Evolutionary conservation across 2,888 invertebrate species (phyloP).

Genomic region (Tethea ocularis): DNA sequence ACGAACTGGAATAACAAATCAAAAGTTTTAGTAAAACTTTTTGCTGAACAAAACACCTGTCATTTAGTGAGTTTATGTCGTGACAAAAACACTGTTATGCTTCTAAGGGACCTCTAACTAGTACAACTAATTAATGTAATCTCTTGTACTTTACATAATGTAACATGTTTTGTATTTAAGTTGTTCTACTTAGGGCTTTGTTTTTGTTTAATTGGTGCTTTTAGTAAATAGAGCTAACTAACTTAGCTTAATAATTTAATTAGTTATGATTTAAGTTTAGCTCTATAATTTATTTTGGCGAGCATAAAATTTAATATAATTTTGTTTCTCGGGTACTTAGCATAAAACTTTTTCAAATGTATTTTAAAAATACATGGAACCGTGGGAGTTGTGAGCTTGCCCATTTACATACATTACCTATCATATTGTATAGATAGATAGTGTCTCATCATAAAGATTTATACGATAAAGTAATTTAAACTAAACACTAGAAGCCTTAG

Average conservation of each 20-base stretch:
- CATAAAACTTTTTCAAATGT: no score
- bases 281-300: background rate
- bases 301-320: background rate
- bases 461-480: no score
- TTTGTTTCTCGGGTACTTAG: background rate
- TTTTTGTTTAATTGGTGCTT: background rate
- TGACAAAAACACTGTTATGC: constrained; percentile 11
- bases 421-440: no score
- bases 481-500: no score
- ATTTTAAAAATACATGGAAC: no score
- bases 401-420: no score
- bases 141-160: constrained; percentile 4
- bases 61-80: constrained; percentile 5
- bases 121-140: constrained; percentile 11
- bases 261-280: background rate
- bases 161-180: background rate
- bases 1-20: constrained; percentile 2
- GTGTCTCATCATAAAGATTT: no score
- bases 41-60: constrained; percentile 2
- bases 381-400: no score
- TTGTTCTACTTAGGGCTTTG: background rate
- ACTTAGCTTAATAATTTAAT: background rate
- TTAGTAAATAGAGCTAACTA: background rate
- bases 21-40: constrained; percentile 8
- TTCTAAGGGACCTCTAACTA: constrained; percentile 9